Evolutionary conservation across 2,888 invertebrate genomes (phyloP), one percentile per base, ranked within the genome.

Genomic region (Metellina segmentata): DNA sequence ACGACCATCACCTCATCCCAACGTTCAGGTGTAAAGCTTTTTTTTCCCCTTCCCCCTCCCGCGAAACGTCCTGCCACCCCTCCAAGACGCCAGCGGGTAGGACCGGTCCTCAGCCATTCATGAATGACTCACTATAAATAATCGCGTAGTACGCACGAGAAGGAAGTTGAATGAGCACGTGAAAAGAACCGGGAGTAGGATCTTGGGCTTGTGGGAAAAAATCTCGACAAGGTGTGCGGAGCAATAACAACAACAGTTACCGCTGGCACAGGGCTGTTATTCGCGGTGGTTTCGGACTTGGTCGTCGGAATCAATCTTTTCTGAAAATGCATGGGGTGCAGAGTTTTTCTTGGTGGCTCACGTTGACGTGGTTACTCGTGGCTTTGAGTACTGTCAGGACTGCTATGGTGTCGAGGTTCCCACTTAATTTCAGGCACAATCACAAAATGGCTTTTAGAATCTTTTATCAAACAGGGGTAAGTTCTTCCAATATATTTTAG

Each of bases 401-500:
- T 48, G 92, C 85, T 48, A 92, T 92, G 92, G 92, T 92, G 20
- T 89, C 92, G 71, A 88, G 92, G 82, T 90, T 93, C 49, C 93
- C 93, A 19, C 20, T 93, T 20, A 93, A 93, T 85, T 93, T 93
- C 81, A 85, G 92, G 81, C 92, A 93, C 61, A 93, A 92, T 19
- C 93, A 93, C 61, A 93, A 93, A 69, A 89, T 91, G 19, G 93
- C 93, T 11, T 93, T 93, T 90, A 85, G 93, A 86, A 93, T 97
- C 93, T 96, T 97, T 92, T 97, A 97, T 95, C 97, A 97, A 95
- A 96, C 96, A 92, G 97, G 97, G 96, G 97, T 97, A 95, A 97
- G 97, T 96, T 1, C 7, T 49, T 19, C 11, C 13, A 72, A 51
- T n/a, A 5, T 61, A 9, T 61, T 61, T 5, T 61, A 11, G 9